Evolutionary conservation across 2,797 vertebrate species (phyloP).

Genomic region (Epinephelus awoara): DNA sequence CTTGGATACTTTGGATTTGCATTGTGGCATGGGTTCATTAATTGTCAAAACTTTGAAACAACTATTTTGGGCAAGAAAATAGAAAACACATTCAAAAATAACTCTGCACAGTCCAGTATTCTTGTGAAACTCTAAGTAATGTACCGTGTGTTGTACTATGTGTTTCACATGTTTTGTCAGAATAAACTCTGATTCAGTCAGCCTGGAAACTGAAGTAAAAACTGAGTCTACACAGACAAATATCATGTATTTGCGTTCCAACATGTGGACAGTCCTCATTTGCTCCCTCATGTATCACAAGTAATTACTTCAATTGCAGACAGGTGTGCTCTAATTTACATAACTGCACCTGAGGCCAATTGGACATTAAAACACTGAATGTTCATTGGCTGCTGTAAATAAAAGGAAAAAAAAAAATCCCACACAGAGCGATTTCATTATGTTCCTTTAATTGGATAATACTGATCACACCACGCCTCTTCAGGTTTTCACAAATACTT

Average conservation of each 20-base stretch:
- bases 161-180: background rate
- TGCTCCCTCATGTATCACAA: background rate
- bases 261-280: background rate
- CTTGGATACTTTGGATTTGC: background rate
- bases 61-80: background rate
- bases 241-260: background rate
- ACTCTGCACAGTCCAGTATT: background rate
- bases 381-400: constrained; percentile 40
- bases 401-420: background rate
- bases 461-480: background rate
- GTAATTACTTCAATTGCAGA: background rate
- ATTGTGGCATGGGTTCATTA: background rate
- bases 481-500: constrained; percentile 14
- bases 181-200: background rate
- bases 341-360: constrained; percentile 31
- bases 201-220: too few relatives aligned
- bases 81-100: background rate
- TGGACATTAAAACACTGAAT: background rate
- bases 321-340: constrained; percentile 43
- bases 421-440: constrained; percentile 13
- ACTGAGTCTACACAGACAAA: too few relatives aligned
- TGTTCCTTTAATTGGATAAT: constrained; percentile 65
- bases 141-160: background rate
- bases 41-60: background rate
- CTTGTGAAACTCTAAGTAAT: background rate